Percentiles rank a stretch among this genome's conserved stretches.
Conservation (phyloP, 1,140 invertebrate genomes). For the Drosophila kikkawai region DNA sequence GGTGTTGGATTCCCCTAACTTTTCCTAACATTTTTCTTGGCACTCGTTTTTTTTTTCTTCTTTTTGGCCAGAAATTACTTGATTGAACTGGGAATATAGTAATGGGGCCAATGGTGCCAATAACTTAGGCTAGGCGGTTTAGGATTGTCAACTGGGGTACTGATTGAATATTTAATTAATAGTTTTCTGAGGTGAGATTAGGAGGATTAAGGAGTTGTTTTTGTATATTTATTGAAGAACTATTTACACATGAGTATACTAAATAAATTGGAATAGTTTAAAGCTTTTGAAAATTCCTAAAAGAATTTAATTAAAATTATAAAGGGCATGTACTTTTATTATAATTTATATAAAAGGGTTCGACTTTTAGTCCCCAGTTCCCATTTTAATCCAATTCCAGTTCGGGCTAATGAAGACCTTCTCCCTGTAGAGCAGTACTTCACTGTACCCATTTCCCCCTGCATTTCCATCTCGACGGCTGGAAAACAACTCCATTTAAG, state of each 20-base stretch:
- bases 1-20: constrained; percentile 38
- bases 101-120: constrained; percentile 33
- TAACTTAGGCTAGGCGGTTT: constrained; percentile 14
- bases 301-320: not conserved
- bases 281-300: no score
- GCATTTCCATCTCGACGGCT: constrained; percentile 10
- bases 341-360: not conserved
- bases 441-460: not conserved
- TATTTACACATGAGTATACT: not conserved
- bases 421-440: constrained; percentile 1
- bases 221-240: not conserved
- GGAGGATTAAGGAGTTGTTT: no score
- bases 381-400: constrained; percentile 14
- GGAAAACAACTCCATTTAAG: constrained; percentile 73
- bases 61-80: constrained; percentile 36
- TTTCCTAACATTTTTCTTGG: constrained; percentile 33
- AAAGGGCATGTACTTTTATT: not conserved
- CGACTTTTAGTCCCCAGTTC: not conserved
- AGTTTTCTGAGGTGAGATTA: not conserved
- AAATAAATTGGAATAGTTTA: not conserved
- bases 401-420: constrained; percentile 26
- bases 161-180: constrained; percentile 38
- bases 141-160: not conserved
- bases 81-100: constrained; percentile 49
- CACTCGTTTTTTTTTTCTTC: constrained; percentile 9